These are phyloP conservation scores for Rana temporaria DNA, from an alignment of 2,113 vertebrate genomes.

Conservation along the genomic window DNA sequence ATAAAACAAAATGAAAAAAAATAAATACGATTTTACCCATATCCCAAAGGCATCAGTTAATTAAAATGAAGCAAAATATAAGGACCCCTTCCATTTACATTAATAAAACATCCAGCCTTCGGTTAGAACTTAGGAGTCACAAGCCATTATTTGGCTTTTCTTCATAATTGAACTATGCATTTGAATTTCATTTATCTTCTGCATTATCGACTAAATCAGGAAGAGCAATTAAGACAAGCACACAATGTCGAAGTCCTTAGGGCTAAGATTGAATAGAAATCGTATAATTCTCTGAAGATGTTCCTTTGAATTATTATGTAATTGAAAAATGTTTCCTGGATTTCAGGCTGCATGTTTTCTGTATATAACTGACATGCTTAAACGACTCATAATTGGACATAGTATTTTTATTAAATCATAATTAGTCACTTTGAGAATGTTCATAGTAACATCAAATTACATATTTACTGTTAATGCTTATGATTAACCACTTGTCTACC, in stretches of 20 bases:
- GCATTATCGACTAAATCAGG: slow-evolving; percentile 22
- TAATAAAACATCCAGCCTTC: neutral
- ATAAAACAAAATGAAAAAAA: neutral
- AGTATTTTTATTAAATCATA: neutral
- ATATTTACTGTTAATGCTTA: too few relatives aligned
- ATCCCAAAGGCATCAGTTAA: neutral
- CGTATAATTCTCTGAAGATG: slow-evolving; percentile 5
- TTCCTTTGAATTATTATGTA: slow-evolving; percentile 6
- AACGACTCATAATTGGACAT: neutral
- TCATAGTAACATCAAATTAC: too few relatives aligned
- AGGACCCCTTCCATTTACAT: neutral
- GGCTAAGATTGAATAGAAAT: slow-evolving; percentile 12
- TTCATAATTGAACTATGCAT: neutral
- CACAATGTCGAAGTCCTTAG: slow-evolving; percentile 3
- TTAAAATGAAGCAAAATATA: slow-evolving; percentile 30
- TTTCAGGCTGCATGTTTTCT: neutral
- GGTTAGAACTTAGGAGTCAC: slow-evolving; percentile 18
- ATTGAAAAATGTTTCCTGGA: slow-evolving; percentile 15
- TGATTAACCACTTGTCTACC: too few relatives aligned
- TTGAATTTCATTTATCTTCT: slow-evolving; percentile 43
- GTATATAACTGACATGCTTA: neutral
- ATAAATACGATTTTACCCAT: slow-evolving; percentile 31
- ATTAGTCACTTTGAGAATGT: neutral
- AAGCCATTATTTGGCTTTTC: neutral
- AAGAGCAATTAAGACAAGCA: slow-evolving; percentile 40